phyloP scores from a whole-genome alignment of 2,797 vertebrate genomes.

The Acipenser oxyrinchus region DNA sequence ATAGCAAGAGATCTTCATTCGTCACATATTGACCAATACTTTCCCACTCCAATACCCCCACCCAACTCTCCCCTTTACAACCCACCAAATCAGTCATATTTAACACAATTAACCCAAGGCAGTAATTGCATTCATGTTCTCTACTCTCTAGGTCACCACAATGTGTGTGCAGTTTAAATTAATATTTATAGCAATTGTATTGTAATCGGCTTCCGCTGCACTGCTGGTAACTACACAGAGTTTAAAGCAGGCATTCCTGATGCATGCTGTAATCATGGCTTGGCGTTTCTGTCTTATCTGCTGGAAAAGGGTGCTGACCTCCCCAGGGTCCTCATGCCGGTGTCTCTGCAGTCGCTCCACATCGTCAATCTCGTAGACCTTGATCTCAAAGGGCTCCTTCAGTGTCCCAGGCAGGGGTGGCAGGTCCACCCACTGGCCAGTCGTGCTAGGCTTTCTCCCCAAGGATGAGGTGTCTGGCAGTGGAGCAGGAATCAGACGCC shows the following conservation, averaged over 20 bases:
- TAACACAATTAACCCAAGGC: conserved; percentile 45
- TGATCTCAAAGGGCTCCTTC: conserved; percentile 98
- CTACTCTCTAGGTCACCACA: neutral
- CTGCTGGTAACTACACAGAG: conserved; percentile 19
- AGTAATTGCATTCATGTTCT: conserved; percentile 54
- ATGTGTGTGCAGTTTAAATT: conserved; percentile 16
- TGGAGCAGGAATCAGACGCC: conserved; percentile 85
- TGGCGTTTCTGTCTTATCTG: conserved; percentile 34
- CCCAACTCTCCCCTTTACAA: conserved; percentile 26
- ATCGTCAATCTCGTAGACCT: conserved; percentile 98
- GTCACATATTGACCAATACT: conserved; percentile 31
- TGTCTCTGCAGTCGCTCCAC: conserved; percentile 87
- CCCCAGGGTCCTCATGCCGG: conserved; percentile 64
- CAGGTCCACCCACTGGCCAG: conserved; percentile 93
- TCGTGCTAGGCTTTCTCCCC: conserved; percentile 75
- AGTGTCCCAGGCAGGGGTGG: conserved; percentile 82
- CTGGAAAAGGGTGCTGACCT: conserved; percentile 41
- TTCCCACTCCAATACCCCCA: too few species aligned
- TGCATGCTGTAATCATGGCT: conserved; percentile 34
- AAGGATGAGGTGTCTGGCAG: conserved; percentile 80
- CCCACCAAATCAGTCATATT: conserved; percentile 41
- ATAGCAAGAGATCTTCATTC: conserved; percentile 46
- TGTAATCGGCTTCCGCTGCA: conserved; percentile 32
- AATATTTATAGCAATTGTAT: conserved; percentile 44
- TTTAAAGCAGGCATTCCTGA: conserved; percentile 32